Conservation (phyloP, 2,113 vertebrate genomes). For the Nyctibius bracteatus region DNA sequence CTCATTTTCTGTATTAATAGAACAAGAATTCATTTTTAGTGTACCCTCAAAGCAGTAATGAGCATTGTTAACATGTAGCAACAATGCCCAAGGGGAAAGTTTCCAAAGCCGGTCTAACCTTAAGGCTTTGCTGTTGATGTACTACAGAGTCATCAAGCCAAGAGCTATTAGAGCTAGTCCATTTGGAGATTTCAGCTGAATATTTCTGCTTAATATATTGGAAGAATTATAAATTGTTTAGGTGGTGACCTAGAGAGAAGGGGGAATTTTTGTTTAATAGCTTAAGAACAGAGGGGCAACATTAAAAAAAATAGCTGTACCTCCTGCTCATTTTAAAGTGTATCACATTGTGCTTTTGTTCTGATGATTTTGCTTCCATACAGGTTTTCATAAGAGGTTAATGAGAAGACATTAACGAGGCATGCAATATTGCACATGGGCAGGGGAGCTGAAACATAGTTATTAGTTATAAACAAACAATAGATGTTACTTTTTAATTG, state of each 20-base stretch:
- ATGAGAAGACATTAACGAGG: slow-evolving; percentile 29
- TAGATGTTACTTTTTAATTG: slow-evolving; percentile 24
- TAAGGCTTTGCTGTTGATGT: slow-evolving; percentile 30
- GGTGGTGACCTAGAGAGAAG: slow-evolving; percentile 7
- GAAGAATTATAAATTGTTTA: slow-evolving; percentile 11
- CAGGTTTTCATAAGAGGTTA: not conserved
- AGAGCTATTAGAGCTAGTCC: not conserved
- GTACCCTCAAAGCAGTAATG: slow-evolving; percentile 34
- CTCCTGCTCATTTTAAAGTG: not conserved
- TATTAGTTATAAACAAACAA: slow-evolving; percentile 31
- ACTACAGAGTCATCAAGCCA: not conserved
- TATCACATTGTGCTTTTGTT: slow-evolving; percentile 3
- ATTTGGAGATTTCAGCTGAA: slow-evolving; percentile 12
- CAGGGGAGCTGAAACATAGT: not conserved
- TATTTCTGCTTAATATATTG: not conserved
- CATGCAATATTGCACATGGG: slow-evolving; percentile 1
- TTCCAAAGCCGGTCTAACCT: slow-evolving; percentile 39
- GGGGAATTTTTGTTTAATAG: slow-evolving; percentile 2
- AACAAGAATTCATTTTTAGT: slow-evolving; percentile 56
- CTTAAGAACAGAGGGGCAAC: not conserved
- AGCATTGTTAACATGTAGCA: slow-evolving; percentile 47
- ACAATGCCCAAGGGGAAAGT: slow-evolving; percentile 27
- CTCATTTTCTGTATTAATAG: slow-evolving; percentile 51
- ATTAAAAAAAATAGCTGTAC: not conserved
- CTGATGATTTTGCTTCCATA: not conserved